Evolutionary conservation across 1,140 invertebrate species (phyloP).

Genomic region (Drosophila sulfurigaster): DNA sequence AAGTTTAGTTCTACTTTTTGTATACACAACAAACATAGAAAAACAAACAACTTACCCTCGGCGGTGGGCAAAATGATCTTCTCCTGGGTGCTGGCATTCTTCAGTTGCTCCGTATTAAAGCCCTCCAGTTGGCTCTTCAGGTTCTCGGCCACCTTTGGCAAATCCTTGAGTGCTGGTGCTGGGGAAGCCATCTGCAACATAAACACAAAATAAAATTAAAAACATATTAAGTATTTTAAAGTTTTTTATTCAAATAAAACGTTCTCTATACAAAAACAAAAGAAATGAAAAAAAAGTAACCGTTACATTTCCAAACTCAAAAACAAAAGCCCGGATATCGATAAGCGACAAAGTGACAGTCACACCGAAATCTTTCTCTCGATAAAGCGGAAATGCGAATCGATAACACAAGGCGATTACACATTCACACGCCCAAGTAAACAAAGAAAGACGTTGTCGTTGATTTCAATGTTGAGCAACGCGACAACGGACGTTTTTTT

Average conservation of each 20-base stretch:
- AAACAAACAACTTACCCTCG: conserved; percentile 88
- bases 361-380: conserved; percentile 3
- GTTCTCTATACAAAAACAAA: too few species aligned
- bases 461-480: conserved; percentile 47
- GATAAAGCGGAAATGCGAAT: conserved; percentile 46
- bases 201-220: neutral
- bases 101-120: conserved; percentile 93
- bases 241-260: too few species aligned
- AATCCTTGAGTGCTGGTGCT: conserved; percentile 92
- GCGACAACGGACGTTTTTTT: conserved; percentile 7
- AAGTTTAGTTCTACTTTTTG: too few species aligned
- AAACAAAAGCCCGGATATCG: conserved; percentile 35
- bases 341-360: conserved; percentile 14
- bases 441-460: conserved; percentile 1
- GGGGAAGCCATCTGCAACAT: conserved; percentile 72
- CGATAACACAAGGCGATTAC: conserved; percentile 32
- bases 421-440: conserved; percentile 1
- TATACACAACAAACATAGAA: too few species aligned
- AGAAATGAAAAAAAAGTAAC: neutral
- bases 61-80: conserved; percentile 95
- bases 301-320: conserved; percentile 9
- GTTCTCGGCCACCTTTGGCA: conserved; percentile 94
- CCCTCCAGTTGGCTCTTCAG: conserved; percentile 95
- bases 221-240: too few species aligned
- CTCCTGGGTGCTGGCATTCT: conserved; percentile 93